Evolutionary conservation across 2,888 invertebrate species (phyloP).

Genomic region (Drosophila greeni): DNA sequence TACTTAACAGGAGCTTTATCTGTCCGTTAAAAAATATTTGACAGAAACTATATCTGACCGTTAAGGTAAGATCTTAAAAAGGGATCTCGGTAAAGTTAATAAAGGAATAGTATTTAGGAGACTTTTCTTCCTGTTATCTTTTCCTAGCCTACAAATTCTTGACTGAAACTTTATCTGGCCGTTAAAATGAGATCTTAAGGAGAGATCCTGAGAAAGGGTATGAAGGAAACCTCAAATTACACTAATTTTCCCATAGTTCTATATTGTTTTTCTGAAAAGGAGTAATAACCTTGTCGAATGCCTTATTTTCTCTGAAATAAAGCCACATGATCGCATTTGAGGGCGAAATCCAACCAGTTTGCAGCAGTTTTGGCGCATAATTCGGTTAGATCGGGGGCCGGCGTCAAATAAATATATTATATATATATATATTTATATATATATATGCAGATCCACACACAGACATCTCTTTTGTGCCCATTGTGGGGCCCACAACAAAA

Average conservation of each 20-base stretch:
- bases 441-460: not conserved
- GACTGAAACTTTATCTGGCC: not conserved
- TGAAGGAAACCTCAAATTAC: too few species aligned
- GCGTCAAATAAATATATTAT: constrained; percentile 2
- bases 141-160: too few species aligned
- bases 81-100: not conserved
- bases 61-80: not conserved
- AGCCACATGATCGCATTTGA: constrained; percentile 11
- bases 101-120: not conserved
- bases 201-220: not conserved
- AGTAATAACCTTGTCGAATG: not conserved
- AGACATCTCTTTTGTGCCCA: constrained; percentile 30
- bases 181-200: not conserved
- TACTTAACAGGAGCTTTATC: not conserved
- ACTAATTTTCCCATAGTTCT: too few species aligned
- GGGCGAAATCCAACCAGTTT: constrained; percentile 19
- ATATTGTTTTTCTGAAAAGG: not conserved
- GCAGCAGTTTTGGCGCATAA: constrained; percentile 25
- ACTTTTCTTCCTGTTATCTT: not conserved
- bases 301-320: not conserved
- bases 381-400: constrained; percentile 28
- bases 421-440: not conserved
- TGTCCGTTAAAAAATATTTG: not conserved
- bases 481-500: constrained; percentile 53
- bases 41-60: not conserved